Evolutionary conservation across 2,113 vertebrate genomes (phyloP), one percentile per base, ranked within the genome.

Genomic region (Synodontis membranacea): DNA sequence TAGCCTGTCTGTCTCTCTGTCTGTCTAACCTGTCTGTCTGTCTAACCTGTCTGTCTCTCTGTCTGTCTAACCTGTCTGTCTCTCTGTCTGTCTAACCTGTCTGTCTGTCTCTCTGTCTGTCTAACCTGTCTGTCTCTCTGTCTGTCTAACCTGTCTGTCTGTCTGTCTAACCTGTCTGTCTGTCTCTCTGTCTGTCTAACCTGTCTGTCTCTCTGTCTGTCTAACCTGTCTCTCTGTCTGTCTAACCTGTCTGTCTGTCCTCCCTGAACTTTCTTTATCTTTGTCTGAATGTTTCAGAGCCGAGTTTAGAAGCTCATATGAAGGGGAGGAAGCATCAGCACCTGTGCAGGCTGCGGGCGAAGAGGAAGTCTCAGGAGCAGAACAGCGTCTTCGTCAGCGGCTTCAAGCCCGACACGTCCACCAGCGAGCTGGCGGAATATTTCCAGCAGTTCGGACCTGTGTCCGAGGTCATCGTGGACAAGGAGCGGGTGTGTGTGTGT

Each of bases 351-450:
- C 95, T 98, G 1, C 93, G 97, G 0, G 86, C 91, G 0, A 92
- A 94, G 39, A 94, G 96, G 17, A 95, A 95, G 84, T 89, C 87
- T 19, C 97, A 98, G 91, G 96, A 96, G 86, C 92, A 95, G 75
- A 95, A 93, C 84, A 99, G 97, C 25, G 94, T 99, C 85, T 99
- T 96, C 60, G 97, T 98, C 80, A 97, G 96, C 6, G 96, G 97
- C 48, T 95, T 98, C 90, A 93, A 93, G 19, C 93, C 94, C 0
- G 92, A 94, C 48, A 93, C 95, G 0, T 94, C 95, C 52, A 94
- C 94, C n/a, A 58, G 89, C 0, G 94, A 96, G 75, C 83, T 98
- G 1, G 85, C 88, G 0, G 92, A 95, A 15, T 95, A 98, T 88
- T 98, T 98, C 85, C 86, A 95, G 83, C 87, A 93, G 74, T 98